Conservation (phyloP, 2,888 invertebrate genomes). For the Cheilosia scutellata region DNA sequence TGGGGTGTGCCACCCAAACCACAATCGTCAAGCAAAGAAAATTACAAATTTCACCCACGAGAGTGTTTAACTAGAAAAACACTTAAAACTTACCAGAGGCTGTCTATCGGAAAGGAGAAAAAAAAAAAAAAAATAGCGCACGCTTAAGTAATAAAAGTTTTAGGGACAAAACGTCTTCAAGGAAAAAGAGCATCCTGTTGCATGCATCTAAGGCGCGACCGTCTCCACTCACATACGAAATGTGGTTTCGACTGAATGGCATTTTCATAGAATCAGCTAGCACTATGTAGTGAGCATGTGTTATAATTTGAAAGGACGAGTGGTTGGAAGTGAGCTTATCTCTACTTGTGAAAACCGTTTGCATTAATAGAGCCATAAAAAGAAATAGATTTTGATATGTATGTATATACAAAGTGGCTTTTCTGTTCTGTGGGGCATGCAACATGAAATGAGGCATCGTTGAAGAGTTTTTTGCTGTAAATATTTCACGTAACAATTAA, state of each 20-base stretch:
- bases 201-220: slow-evolving; percentile 31
- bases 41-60: slow-evolving; percentile 50
- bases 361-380: slow-evolving; percentile 67
- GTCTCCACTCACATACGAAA: slow-evolving; percentile 8
- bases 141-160: slow-evolving; percentile 60
- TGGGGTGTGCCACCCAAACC: neutral
- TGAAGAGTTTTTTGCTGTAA: neutral
- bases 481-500: too few relatives aligned
- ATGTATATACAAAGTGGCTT: neutral
- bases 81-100: slow-evolving; percentile 43
- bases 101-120: neutral
- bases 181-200: slow-evolving; percentile 64
- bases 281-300: slow-evolving; percentile 32
- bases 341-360: slow-evolving; percentile 16
- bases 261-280: slow-evolving; percentile 10
- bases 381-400: slow-evolving; percentile 44
- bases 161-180: slow-evolving; percentile 59
- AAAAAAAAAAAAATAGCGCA: slow-evolving; percentile 23
- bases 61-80: slow-evolving; percentile 65
- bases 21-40: slow-evolving; percentile 24
- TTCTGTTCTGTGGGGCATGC: slow-evolving; percentile 25
- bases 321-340: slow-evolving; percentile 41
- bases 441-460: slow-evolving; percentile 2
- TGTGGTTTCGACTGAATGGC: neutral
- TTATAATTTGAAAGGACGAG: slow-evolving; percentile 48